These are phyloP conservation scores for Ctenodactylus gundi DNA, from an alignment of 2,113 vertebrate genomes.

Conservation along the genomic window DNA sequence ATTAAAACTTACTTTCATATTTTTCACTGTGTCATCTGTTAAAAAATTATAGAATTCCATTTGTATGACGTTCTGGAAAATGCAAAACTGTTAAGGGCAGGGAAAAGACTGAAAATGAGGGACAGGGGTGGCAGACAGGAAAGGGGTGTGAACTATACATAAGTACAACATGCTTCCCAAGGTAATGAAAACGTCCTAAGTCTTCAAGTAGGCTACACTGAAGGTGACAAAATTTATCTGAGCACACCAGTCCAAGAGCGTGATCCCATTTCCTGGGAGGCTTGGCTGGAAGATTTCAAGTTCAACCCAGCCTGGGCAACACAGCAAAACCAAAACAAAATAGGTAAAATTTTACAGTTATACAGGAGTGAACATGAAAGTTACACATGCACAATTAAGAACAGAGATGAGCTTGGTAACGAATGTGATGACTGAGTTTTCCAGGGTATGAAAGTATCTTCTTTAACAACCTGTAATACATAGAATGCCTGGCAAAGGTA, in stretches of 20 bases:
- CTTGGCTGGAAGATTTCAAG: neutral
- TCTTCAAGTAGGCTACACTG: neutral
- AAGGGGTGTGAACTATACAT: neutral
- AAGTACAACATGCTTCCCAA: neutral
- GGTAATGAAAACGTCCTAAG: neutral
- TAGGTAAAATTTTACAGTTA: neutral
- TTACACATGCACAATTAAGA: neutral
- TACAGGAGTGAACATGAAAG: neutral
- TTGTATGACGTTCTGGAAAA: neutral
- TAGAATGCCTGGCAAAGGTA: conserved; percentile 52
- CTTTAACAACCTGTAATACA: neutral
- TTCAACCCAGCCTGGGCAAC: neutral
- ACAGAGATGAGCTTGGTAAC: neutral
- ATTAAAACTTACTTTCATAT: neutral
- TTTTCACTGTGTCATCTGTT: neutral
- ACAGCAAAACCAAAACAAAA: neutral
- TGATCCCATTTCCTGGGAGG: neutral
- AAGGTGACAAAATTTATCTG: neutral
- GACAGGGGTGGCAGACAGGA: neutral
- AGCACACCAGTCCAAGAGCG: neutral
- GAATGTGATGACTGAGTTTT: neutral
- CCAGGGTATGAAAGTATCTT: neutral
- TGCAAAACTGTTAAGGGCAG: neutral
- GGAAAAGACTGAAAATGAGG: neutral
- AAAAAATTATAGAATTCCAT: neutral